Conservation (phyloP, 2,888 invertebrate genomes). For the Platerodrilus igneus region DNA sequence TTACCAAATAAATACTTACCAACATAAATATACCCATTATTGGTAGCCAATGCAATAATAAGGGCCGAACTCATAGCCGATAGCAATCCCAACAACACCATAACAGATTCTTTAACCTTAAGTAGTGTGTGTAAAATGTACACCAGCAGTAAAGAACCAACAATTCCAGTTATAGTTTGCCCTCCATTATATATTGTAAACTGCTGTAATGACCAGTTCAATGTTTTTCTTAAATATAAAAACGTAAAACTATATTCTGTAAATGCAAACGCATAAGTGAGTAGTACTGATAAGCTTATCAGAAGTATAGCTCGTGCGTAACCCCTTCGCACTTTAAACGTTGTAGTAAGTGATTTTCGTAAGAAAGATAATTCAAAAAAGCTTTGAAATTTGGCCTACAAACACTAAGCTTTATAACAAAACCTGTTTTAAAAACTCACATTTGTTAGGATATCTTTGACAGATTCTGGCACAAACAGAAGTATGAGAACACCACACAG, state of each 20-base stretch:
- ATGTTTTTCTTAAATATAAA: constrained; percentile 58
- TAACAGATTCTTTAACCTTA: constrained; percentile 46
- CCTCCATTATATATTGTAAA: constrained; percentile 57
- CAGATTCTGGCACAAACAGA: constrained; percentile 53
- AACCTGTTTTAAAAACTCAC: not conserved
- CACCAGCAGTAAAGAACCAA: constrained; percentile 57
- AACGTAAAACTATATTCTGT: constrained; percentile 43
- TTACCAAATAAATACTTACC: no score
- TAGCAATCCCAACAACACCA: constrained; percentile 46
- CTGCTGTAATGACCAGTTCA: constrained; percentile 61
- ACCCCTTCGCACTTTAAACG: constrained; percentile 55
- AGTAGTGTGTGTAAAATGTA: constrained; percentile 53
- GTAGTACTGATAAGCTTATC: constrained; percentile 46
- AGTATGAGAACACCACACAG: constrained; percentile 50
- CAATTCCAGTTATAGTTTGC: constrained; percentile 50
- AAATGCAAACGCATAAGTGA: constrained; percentile 40
- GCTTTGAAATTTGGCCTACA: not conserved
- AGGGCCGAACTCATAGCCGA: constrained; percentile 10
- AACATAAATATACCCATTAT: constrained; percentile 53
- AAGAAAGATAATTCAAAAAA: constrained; percentile 1
- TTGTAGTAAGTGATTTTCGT: constrained; percentile 39
- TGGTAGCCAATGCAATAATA: constrained; percentile 44
- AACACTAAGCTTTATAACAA: not conserved
- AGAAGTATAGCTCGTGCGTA: constrained; percentile 53
- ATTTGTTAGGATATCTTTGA: constrained; percentile 26